A percentile compares a stretch with the other conserved stretches of the same genome.
Evolutionary conservation across 2,888 invertebrate genomes (phyloP).

Genomic region (Epsilonema sp.): DNA sequence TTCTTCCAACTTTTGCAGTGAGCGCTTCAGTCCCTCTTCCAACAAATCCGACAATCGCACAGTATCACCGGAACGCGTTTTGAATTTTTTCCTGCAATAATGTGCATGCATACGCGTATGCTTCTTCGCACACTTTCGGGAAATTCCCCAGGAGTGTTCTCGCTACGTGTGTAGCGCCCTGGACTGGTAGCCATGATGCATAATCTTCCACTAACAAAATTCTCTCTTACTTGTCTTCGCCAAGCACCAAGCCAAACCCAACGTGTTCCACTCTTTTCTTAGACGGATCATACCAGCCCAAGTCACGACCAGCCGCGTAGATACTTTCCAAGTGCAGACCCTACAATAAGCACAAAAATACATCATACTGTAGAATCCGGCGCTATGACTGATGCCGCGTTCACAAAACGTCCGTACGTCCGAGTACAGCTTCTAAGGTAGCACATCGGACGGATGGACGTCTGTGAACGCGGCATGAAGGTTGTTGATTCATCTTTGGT

Average conservation of each 20-base stretch:
- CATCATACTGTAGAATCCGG: constrained; percentile 27
- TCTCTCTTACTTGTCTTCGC: constrained; percentile 54
- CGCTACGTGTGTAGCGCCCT: neutral
- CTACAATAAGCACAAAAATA: constrained; percentile 25
- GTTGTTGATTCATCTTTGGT: too few species aligned
- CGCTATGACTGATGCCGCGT: too few species aligned
- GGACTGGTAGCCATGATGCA: too few species aligned
- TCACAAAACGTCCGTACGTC: too few species aligned
- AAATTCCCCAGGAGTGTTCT: neutral
- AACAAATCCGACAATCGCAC: constrained; percentile 64
- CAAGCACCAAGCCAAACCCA: constrained; percentile 84
- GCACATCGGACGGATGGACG: too few species aligned
- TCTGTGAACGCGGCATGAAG: too few species aligned
- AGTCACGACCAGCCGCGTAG: constrained; percentile 51
- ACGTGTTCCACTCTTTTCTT: constrained; percentile 63
- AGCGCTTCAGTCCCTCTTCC: constrained; percentile 48
- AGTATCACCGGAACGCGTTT: constrained; percentile 89
- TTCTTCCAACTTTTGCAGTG: constrained; percentile 29
- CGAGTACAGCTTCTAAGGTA: too few species aligned
- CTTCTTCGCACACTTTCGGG: too few species aligned
- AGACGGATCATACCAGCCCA: constrained; percentile 48
- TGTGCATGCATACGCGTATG: too few species aligned
- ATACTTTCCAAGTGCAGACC: constrained; percentile 50
- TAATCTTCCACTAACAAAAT: neutral
- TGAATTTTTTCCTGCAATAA: constrained; percentile 70